Percentiles rank a stretch among this genome's conserved stretches.
These are phyloP conservation scores for Okamejei kenojei DNA, from an alignment of 2,797 vertebrate species.

Conservation along the genomic window DNA sequence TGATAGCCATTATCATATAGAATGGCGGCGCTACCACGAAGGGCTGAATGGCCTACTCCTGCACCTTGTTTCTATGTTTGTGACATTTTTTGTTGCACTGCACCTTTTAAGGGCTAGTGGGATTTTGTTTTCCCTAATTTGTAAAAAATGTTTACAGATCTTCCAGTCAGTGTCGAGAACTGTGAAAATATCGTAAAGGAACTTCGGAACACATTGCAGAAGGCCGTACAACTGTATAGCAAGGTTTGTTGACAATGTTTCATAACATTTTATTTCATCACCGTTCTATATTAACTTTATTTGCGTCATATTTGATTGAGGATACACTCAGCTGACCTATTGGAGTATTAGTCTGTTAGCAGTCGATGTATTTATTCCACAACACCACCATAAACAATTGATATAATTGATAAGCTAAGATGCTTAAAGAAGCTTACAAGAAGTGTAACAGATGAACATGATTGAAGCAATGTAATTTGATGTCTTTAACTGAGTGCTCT, in stretches of 20 bases:
- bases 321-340: background rate
- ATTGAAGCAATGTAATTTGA: no score
- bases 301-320: background rate
- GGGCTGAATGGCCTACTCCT: no score
- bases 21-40: no score
- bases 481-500: no score
- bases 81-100: background rate
- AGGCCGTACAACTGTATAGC: conserved; percentile 49
- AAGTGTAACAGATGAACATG: no score
- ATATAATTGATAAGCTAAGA: no score
- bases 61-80: no score
- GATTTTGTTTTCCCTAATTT: background rate
- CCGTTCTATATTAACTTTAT: background rate
- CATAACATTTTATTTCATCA: background rate
- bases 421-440: no score
- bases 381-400: no score
- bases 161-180: conserved; percentile 45
- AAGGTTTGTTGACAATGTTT: conserved; percentile 49
- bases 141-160: conserved; percentile 38
- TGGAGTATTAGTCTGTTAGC: no score
- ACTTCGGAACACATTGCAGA: conserved; percentile 48
- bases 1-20: no score
- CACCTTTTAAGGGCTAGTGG: background rate
- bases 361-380: conserved; percentile 41
- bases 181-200: conserved; percentile 52